Evolutionary conservation across 2,888 invertebrate genomes (phyloP), one percentile per base, ranked within the genome.

Genomic region (Eristalis tenax): DNA sequence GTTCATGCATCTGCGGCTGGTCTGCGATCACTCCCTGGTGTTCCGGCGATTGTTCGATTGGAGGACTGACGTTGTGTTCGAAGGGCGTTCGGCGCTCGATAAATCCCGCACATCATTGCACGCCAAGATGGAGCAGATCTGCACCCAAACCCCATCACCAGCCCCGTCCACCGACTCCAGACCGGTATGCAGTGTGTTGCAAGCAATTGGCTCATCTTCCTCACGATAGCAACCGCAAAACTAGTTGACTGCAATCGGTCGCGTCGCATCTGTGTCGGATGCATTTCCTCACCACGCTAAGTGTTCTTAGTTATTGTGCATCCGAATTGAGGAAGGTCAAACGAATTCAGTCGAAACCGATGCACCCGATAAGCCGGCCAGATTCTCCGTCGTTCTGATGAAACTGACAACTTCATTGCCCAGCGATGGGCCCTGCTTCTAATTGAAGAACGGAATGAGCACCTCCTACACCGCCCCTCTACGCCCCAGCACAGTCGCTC

Each of bases 261-360:
- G 43, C 77, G 57, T 82, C 74, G 18, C 50, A 78, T 75, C 68
- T 43, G 61, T 43, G 81, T 85, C 83, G 83, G 86, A 83, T 83
- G 86, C 66, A 86, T 86, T 86, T 78, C 86, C 78, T 70, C 82
- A 83, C 73, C 71, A 57, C 63, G 15, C 64, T 22, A 18, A 73
- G 40, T 28, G 69, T 78, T 82, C 40, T 74, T 13, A 32, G 40
- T 66, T 50, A 75, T 78, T 83, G 86, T 74, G 73, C 78, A 78
- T 66, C 61, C 78, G 56, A 83, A 86, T 78, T 65, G 66, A 70
- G 83, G 86, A 86, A 86, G 86, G 86, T 78, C 83, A 86, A 83
- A 83, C 83, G 83, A 86, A 86, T 43, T 79, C 86, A 86, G 70
- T 83, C 86, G 83, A 83, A 50, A 86, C 86, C 66, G 83, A 86